Base-by-base conservation (phyloP, 1,140 invertebrate species). In the Leptoteleia sp. region DNA sequence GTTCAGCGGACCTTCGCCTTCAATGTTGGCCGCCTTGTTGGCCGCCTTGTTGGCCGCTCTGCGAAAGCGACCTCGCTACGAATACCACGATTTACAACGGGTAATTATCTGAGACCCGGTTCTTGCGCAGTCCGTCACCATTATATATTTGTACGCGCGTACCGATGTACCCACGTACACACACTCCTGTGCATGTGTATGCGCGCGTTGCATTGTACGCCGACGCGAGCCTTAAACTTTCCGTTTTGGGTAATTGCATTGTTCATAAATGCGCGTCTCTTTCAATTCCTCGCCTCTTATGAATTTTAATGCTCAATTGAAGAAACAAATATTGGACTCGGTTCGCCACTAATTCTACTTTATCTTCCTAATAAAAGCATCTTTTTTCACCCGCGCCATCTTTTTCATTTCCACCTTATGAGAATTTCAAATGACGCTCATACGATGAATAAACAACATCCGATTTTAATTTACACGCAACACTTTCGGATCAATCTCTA, bases 1-100 rank as follows among this genome's bases (percentile, higher is more conserved):
- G 31, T 47, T 47, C 42, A 37, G 40, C 57, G 43, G 55, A 62
- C 68, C 57, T 72, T 72, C 55, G 68, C 68, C 68, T 62, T 72
- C 68, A 54, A 72, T 62, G 55, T 61, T 62, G 55, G 68, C 22
- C 22, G 22, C 22, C 22, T 71, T 62, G 55, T 61, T 62, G 55
- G 68, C 22, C 22, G 22, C 22, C 22, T 71, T 61, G 67, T 71
- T 71, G 61, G 52, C 17, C 38, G 17, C 43, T 43, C 31, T 50
- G 42, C 54, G 35, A 50, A 52, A 47, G 57, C 68, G 48, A 62
- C 68, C 55, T 72, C 68, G 48, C 68, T 55, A 55, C 68, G 40
- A 54, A 72, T 62, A 38, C 68, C 55, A 62, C 57, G 57, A 62
- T 62, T 72, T 72, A 62, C 68, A 54, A 42, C 57, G 43, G 38